Base-by-base conservation (phyloP, 2,888 invertebrate species). In the Drosophila subsilvestris region DNA sequence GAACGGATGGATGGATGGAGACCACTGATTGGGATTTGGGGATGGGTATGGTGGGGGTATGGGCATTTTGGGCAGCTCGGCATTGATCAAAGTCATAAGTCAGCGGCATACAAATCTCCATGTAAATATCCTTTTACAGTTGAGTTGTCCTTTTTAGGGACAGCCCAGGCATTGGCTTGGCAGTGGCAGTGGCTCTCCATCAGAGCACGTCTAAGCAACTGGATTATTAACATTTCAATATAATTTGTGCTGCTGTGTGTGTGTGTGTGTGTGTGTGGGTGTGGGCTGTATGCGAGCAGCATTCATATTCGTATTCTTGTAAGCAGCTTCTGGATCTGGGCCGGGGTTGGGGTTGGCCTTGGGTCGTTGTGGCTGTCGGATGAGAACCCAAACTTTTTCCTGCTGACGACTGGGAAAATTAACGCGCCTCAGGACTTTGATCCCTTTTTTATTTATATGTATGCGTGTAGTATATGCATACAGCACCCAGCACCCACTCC, bases 171-270 rank as follows among this genome's bases (percentile, higher is more conserved):
- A 49, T 29, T 63, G 50, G 32, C 60, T 56, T 32, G 20, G 22
- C 29, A 10, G 29, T 29, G 29, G 29, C 9, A 27, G 29, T 25
- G 29, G 9, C 29, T 29, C 29, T 65, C 54, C 50, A 50, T 50
- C 76, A 47, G 79, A 77, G 79, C 82, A 86, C 80, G 86, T 86
- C 88, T 77, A 80, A 78, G 88, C 85, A 78, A 84, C 84, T 84
- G 80, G 88, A 89, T 89, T 89, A 88, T 89, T 80, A 88, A 89
- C 89, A 89, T 89, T 89, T 89, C 80, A 89, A 89, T 89, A 79
- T 83, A 79, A 80, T 85, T 85, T 87, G 79, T 80, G 63, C 37
- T 44, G n/a, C 17, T 43, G 68, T 14, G 12, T 32, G 32, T 37
- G 14, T 37, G 37, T 14, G 37, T 2, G 14, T 6, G 29, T 54